Evolutionary conservation across 2,797 vertebrate genomes (phyloP).

Genomic region (Menidia menidia): DNA sequence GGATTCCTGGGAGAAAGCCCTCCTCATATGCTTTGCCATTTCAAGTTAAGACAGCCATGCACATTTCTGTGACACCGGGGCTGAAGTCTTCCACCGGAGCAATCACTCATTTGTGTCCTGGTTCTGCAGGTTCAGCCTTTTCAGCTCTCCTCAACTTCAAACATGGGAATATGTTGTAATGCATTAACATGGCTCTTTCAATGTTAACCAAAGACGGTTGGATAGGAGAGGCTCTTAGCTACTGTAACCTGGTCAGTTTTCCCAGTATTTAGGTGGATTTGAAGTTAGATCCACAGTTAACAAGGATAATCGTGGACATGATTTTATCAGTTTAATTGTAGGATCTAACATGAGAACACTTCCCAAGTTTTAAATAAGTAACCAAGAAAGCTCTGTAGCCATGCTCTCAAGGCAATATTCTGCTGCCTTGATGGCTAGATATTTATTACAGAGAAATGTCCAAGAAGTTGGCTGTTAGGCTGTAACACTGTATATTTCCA

Average conservation of each 20-base stretch:
- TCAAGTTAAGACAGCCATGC: constrained; percentile 67
- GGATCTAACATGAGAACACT: constrained; percentile 2
- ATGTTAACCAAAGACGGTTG: not conserved
- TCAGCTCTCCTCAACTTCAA: constrained; percentile 49
- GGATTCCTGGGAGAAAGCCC: constrained; percentile 61
- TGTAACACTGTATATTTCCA: constrained; percentile 70
- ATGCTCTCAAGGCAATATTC: constrained; percentile 51
- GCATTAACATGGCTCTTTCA: constrained; percentile 14
- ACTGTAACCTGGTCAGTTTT: constrained; percentile 8
- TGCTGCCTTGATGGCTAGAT: constrained; percentile 56
- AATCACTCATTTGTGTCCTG: constrained; percentile 49
- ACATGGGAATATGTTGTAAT: constrained; percentile 14
- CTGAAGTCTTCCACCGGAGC: constrained; percentile 37
- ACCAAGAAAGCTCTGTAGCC: constrained; percentile 47
- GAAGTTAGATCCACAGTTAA: not conserved
- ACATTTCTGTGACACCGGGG: constrained; percentile 47
- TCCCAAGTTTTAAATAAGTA: constrained; percentile 40
- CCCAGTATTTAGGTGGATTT: constrained; percentile 12
- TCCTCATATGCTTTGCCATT: constrained; percentile 63
- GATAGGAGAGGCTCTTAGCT: constrained; percentile 9
- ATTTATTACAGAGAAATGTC: constrained; percentile 64
- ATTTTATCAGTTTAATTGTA: constrained; percentile 25
- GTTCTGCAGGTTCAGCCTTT: constrained; percentile 52
- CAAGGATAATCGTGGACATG: constrained; percentile 17
- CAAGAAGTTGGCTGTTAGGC: constrained; percentile 73